phyloP scores from a whole-genome alignment of 2,113 vertebrate genomes.

The Murina feae region DNA sequence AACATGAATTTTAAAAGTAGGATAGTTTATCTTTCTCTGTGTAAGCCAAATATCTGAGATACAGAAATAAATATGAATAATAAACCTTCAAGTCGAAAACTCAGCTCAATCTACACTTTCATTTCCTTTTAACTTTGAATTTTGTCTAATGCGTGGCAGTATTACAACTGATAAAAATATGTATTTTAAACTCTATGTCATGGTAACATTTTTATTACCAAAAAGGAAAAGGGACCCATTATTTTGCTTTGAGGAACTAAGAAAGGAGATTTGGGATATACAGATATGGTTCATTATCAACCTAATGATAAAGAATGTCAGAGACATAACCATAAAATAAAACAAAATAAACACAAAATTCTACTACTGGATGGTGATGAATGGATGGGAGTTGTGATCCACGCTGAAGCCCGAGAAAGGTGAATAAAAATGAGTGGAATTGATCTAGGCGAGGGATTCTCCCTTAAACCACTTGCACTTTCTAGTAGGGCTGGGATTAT shows the following conservation, averaged over 20 bases:
- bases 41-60: not conserved
- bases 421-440: not conserved
- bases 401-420: not conserved
- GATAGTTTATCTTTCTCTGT: not conserved
- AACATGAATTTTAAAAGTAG: not conserved
- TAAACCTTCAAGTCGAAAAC: not conserved
- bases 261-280: not conserved
- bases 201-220: not conserved
- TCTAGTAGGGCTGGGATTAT: not conserved
- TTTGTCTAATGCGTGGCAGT: not conserved
- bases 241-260: not conserved
- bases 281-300: not conserved
- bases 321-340: not conserved
- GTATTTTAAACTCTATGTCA: not conserved
- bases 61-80: not conserved
- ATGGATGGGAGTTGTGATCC: not conserved
- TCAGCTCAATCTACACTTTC: not conserved
- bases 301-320: not conserved
- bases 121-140: not conserved
- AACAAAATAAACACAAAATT: not conserved
- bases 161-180: not conserved
- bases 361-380: not conserved
- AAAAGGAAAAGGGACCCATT: not conserved
- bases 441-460: not conserved
- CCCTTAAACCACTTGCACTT: rapidly evolving